Conservation (phyloP, 1,140 invertebrate species). For the Neodiprion lecontei region DNA sequence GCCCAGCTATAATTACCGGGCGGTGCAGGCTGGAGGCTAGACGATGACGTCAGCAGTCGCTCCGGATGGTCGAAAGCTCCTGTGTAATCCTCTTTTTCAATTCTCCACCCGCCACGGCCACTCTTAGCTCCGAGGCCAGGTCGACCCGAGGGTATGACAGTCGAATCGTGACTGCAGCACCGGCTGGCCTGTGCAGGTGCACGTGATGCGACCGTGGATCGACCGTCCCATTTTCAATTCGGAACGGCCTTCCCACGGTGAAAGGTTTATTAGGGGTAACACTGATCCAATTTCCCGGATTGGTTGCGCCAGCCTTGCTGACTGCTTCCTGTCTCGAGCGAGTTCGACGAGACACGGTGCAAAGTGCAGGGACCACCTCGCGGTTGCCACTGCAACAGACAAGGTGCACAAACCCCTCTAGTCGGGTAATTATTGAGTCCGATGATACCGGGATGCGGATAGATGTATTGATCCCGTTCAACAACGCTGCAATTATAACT, state of each 20-base stretch:
- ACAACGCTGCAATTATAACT: no score
- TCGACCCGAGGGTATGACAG: not conserved
- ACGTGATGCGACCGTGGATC: not conserved
- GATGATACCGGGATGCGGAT: no score
- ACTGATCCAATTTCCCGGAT: conserved; percentile 2
- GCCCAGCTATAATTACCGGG: not conserved
- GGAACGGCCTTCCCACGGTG: not conserved
- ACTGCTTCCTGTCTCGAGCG: not conserved
- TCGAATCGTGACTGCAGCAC: no score
- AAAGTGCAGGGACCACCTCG: no score
- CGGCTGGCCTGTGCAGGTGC: not conserved
- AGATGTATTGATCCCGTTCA: no score
- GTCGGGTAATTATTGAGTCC: no score
- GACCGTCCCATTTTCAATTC: conserved; percentile 1
- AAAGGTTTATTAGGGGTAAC: not conserved
- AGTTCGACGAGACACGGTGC: not conserved
- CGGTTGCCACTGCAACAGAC: no score
- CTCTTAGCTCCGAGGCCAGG: not conserved
- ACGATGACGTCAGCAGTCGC: not conserved
- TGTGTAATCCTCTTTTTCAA: not conserved
- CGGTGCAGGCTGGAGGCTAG: not conserved
- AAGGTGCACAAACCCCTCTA: no score
- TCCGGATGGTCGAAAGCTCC: not conserved
- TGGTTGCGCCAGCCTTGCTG: not conserved
- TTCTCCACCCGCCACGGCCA: not conserved